Conservation (phyloP, 2,797 vertebrate species). For the Tokudaia muenninki region DNA sequence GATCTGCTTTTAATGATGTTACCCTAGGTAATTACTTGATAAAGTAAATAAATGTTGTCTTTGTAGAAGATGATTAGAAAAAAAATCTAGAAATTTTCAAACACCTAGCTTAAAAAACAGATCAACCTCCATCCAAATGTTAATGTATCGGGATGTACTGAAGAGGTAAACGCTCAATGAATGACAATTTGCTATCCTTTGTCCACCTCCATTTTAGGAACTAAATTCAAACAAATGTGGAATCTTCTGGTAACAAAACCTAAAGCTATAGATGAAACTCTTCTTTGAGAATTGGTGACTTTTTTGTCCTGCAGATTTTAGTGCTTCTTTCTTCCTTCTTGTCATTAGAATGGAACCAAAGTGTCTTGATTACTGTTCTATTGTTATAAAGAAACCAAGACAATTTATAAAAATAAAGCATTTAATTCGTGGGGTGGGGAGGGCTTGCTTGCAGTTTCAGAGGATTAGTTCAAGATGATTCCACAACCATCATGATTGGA, state of each 20-base stretch:
- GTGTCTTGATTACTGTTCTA: neutral
- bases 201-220: constrained; percentile 5
- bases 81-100: constrained; percentile 39
- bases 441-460: neutral
- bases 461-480: neutral
- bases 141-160: neutral
- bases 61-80: constrained; percentile 3
- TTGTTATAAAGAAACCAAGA: neutral
- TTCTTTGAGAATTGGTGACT: constrained; percentile 15
- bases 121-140: constrained; percentile 3
- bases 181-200: neutral
- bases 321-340: neutral
- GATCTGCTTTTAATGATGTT: neutral
- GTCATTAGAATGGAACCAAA: neutral
- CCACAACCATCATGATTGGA: neutral
- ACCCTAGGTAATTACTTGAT: neutral
- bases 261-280: neutral
- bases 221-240: neutral
- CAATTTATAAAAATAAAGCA: neutral
- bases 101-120: neutral
- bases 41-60: neutral
- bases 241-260: constrained; percentile 6
- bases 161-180: neutral
- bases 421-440: neutral
- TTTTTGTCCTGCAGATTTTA: neutral